Conservation (phyloP, 2,888 invertebrate genomes). For the Phaonia tiefii region DNA sequence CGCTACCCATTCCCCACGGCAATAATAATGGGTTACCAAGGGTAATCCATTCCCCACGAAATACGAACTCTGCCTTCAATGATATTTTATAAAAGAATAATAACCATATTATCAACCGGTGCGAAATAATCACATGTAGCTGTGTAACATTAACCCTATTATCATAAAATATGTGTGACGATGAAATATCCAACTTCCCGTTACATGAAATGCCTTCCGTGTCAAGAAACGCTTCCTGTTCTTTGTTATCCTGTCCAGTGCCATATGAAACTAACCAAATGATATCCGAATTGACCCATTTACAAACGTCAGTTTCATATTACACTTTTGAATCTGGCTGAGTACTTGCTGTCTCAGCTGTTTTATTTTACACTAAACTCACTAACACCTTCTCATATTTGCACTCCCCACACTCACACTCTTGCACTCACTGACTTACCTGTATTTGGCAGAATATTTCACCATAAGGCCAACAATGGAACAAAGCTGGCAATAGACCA, state of each 20-base stretch:
- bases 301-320: background rate
- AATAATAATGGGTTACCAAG: no score
- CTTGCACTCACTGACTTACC: conserved; percentile 82
- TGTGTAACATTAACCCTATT: no score
- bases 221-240: conserved; percentile 1
- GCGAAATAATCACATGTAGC: no score
- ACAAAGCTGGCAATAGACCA: conserved; percentile 90
- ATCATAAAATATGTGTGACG: no score
- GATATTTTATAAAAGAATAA: no score
- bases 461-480: conserved; percentile 95
- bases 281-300: conserved; percentile 29
- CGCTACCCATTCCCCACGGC: no score
- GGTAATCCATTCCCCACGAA: no score
- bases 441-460: conserved; percentile 95
- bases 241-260: background rate
- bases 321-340: background rate
- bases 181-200: conserved; percentile 13
- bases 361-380: conserved; percentile 33
- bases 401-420: background rate
- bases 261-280: background rate
- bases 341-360: background rate
- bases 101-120: no score
- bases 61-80: no score
- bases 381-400: conserved; percentile 12
- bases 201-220: no score